Evolutionary conservation across 2,113 vertebrate genomes (phyloP).

Genomic region (Opisthocomus hoazin): DNA sequence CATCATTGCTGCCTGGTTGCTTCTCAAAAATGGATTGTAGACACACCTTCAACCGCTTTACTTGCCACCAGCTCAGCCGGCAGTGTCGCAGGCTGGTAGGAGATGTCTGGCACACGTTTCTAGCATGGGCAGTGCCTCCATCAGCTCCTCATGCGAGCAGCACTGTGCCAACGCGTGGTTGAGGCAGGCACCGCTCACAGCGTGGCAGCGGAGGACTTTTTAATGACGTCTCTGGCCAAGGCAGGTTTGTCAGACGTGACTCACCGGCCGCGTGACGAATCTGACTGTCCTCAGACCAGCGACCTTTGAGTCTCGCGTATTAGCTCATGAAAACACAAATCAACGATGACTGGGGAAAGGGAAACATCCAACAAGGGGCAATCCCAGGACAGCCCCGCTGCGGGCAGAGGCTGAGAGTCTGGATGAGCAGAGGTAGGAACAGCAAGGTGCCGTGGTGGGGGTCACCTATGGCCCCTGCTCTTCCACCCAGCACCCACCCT

Average conservation of each 20-base stretch:
- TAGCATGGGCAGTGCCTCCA: background rate
- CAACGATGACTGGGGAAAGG: background rate
- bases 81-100: rapidly evolving
- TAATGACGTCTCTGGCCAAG: background rate
- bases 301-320: background rate
- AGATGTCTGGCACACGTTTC: background rate
- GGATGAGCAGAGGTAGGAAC: background rate
- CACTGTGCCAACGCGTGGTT: rapidly evolving
- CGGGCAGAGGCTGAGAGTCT: background rate
- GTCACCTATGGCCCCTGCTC: background rate
- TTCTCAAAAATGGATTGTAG: background rate
- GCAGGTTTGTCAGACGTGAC: background rate
- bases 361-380: background rate
- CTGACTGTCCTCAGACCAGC: background rate
- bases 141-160: background rate
- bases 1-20: background rate
- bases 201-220: rapidly evolving
- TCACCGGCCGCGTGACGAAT: background rate
- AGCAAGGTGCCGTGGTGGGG: rapidly evolving
- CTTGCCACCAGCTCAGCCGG: background rate
- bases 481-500: background rate
- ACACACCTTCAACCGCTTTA: background rate
- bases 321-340: background rate
- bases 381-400: rapidly evolving
- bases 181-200: background rate